Base-by-base conservation (phyloP, 1,140 invertebrate species). In the Melitaea cinxia region DNA sequence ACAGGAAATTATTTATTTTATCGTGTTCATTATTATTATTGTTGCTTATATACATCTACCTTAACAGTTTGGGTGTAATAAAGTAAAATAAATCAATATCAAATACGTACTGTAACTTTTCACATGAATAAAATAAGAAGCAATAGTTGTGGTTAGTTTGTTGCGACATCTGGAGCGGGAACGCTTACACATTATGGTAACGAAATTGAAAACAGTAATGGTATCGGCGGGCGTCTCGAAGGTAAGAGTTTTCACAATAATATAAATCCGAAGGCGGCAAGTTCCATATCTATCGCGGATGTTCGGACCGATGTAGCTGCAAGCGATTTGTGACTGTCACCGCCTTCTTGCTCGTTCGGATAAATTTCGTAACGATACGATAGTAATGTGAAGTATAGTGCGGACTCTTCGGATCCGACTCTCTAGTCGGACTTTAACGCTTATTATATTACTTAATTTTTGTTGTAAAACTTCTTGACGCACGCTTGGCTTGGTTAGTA, bases 181-280 rank as follows among this genome's bases (percentile, higher is more conserved):
- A 47, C 17, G 21, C 7, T 21, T 21, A 45, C 2, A 47, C n/a
- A 1, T 37, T 15, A 17, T 17, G 15, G 15, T 42, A 42, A 42
- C 15, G 17, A 17, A 42, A 33, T 37, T 23, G 15, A 21, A 14
- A 55, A 39, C 17, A 39, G 12, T 55, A 55, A 37, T 55, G 33
- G n/a, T n/a, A n/a, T n/a, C 15, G 7, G 9, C 17, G 12, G 4
- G 17, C 14, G 23, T 17, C 54, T 4, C 54, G 42, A 21, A 37
- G 42, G 19, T 19, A 23, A 24, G 54, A 42, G 14, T 15, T 28
- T 42, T 10, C 21, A 42, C 37, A 42, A 57, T 57, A 39, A 57
- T 57, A 57, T 47, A 57, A 57, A 57, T 57, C 23, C 24, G 10
- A 12, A 4, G 37, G 37, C 35, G 12, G 54, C 26, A 57, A 57